Evolutionary conservation across 1,140 invertebrate genomes (phyloP).

Genomic region (Cepaea nemoralis): DNA sequence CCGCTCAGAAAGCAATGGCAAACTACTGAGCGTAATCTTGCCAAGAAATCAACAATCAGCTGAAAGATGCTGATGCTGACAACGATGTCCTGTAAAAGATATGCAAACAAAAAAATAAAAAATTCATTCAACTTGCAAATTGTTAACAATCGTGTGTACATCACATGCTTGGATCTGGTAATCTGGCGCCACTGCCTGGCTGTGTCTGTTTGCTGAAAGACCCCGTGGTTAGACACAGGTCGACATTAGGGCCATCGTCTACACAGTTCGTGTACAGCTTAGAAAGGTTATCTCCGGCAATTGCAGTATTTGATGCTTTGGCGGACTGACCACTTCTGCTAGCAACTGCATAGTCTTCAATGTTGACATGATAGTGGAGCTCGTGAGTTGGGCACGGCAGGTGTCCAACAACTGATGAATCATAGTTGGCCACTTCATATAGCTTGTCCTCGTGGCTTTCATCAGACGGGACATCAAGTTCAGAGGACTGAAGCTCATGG

Average conservation of each 20-base stretch:
- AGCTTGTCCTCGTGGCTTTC: neutral
- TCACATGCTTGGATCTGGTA: no score
- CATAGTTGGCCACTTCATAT: neutral
- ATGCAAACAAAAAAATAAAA: no score
- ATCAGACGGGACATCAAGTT: neutral
- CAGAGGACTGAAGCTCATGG: neutral
- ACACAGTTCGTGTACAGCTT: neutral
- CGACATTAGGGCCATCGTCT: constrained; percentile 1
- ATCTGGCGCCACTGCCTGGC: no score
- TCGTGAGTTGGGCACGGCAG: neutral
- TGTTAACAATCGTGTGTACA: no score
- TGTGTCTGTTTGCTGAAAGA: constrained; percentile 35
- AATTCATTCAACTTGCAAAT: no score
- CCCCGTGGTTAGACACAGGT: constrained; percentile 37
- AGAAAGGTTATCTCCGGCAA: neutral
- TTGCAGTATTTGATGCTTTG: neutral
- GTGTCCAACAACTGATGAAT: neutral
- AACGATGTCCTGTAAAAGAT: no score
- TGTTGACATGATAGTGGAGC: constrained; percentile 40
- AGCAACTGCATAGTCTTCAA: constrained; percentile 45
- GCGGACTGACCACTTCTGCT: constrained; percentile 1
- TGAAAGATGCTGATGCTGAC: no score
- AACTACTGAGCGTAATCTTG: no score
- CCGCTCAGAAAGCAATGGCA: no score
- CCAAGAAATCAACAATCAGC: no score